These are phyloP conservation scores for Aurelia aurita complex sp. Pacific DNA, from an alignment of 30 jellyfish, hydroid and myxozoan species.

Conservation along the genomic window DNA sequence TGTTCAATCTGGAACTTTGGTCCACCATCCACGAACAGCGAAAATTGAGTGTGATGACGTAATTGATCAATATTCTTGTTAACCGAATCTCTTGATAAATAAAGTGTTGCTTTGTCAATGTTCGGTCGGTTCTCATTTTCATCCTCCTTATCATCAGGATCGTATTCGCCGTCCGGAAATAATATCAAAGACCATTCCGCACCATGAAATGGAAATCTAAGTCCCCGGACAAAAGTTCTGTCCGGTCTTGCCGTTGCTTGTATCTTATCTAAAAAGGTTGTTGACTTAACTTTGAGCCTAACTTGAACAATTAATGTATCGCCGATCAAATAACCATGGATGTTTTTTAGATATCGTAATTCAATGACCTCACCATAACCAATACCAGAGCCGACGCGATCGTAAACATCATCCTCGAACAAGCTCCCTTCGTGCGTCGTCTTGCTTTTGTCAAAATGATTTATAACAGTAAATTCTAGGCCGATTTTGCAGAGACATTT, in stretches of 20 bases:
- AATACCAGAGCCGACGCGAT: slow-evolving; percentile 80
- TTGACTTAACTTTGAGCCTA: slow-evolving; percentile 49
- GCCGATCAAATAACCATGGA: slow-evolving; percentile 77
- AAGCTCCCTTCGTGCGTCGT: slow-evolving; percentile 72
- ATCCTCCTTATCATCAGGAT: slow-evolving; percentile 6
- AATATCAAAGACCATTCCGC: slow-evolving; percentile 66
- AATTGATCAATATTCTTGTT: slow-evolving; percentile 4
- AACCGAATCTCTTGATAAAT: slow-evolving; percentile 63
- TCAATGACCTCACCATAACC: slow-evolving; percentile 86
- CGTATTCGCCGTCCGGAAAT: slow-evolving; percentile 61
- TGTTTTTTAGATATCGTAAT: slow-evolving; percentile 36
- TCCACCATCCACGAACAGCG: slow-evolving; percentile 53
- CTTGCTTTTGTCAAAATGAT: slow-evolving; percentile 52
- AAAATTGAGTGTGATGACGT: slow-evolving; percentile 55
- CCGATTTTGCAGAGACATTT: slow-evolving; percentile 76
- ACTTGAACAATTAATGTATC: slow-evolving; percentile 69
- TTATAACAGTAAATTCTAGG: slow-evolving; percentile 57
- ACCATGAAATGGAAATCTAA: slow-evolving; percentile 57
- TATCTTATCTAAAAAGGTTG: slow-evolving; percentile 65
- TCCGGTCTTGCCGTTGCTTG: slow-evolving; percentile 36
- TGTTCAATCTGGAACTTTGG: slow-evolving; percentile 54
- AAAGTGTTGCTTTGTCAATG: slow-evolving; percentile 38
- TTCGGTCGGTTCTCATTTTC: not conserved
- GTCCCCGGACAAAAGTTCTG: slow-evolving; percentile 43
- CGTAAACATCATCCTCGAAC: slow-evolving; percentile 74